phyloP scores from a whole-genome alignment of 2,888 invertebrate genomes.

The Phortica magna region DNA sequence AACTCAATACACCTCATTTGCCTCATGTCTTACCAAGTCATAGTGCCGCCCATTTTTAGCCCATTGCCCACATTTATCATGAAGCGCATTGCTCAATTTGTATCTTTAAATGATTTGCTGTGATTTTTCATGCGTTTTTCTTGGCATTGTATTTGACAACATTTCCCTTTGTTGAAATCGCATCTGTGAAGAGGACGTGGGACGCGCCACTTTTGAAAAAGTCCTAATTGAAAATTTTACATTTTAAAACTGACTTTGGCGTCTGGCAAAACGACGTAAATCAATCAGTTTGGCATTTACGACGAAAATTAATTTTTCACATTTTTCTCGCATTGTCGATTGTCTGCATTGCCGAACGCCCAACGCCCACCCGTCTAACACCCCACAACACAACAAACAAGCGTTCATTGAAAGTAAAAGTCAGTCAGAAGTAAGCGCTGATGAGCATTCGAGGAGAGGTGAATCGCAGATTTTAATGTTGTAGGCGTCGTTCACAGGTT shows the following conservation, averaged over 20 bases:
- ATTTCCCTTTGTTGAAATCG: conserved; percentile 18
- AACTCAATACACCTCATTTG: conserved; percentile 15
- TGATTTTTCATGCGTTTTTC: conserved; percentile 62
- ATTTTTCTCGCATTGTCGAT: conserved; percentile 55
- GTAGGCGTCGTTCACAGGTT: conserved; percentile 12
- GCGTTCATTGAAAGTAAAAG: conserved; percentile 24
- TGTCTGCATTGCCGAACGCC: not conserved
- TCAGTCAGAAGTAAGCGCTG: not conserved
- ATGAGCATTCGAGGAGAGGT: not conserved
- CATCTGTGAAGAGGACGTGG: not conserved
- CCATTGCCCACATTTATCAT: not conserved
- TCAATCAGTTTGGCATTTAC: conserved; percentile 64
- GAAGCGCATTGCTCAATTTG: conserved; percentile 40
- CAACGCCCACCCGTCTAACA: not conserved
- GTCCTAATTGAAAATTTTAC: conserved; percentile 61
- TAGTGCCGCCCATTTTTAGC: not conserved
- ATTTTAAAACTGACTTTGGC: conserved; percentile 12
- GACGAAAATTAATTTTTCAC: conserved; percentile 62
- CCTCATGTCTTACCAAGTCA: conserved; percentile 8
- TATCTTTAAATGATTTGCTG: conserved; percentile 58
- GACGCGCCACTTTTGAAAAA: not conserved
- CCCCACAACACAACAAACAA: not conserved
- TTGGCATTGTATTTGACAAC: not conserved
- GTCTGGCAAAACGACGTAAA: conserved; percentile 44
- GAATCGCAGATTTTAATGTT: not conserved